A percentile compares a stretch with the other conserved stretches of the same genome.
These are phyloP conservation scores for Enteromius thamalakanensis DNA, from an alignment of 2,797 vertebrate species.

Conservation along the genomic window DNA sequence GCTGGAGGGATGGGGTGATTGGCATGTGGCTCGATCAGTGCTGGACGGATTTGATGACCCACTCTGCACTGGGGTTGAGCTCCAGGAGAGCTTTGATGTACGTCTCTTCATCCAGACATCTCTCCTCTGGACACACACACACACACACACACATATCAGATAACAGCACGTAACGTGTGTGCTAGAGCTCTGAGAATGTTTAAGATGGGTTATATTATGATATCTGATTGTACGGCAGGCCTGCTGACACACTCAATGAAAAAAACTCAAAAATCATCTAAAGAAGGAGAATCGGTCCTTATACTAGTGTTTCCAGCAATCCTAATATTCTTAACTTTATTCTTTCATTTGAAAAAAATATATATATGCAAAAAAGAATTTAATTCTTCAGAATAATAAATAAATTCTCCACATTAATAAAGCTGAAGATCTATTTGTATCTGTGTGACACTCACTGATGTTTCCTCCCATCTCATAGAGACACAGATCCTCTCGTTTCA, in stretches of 20 bases:
- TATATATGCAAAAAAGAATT: not conserved
- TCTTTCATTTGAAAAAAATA: not conserved
- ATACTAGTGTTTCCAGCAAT: too few species aligned
- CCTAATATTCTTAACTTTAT: not conserved
- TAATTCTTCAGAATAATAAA: not conserved
- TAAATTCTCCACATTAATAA: not conserved
- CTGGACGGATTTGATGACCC: constrained; percentile 88
- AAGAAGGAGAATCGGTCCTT: not conserved
- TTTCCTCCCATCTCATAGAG: constrained; percentile 89
- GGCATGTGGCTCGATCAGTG: constrained; percentile 64
- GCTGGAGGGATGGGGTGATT: constrained; percentile 26
- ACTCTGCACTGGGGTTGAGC: constrained; percentile 93
- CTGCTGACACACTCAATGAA: too few species aligned
- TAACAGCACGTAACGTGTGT: not conserved
- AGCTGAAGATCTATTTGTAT: not conserved
- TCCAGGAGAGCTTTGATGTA: constrained; percentile 94
- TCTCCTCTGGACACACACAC: constrained; percentile 81
- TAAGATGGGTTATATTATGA: not conserved
- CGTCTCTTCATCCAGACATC: constrained; percentile 88
- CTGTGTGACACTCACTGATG: constrained; percentile 80
- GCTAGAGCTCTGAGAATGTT: not conserved
- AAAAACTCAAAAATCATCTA: not conserved
- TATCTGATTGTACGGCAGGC: not conserved
- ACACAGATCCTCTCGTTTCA: constrained; percentile 82
- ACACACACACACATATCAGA: constrained; percentile 17